Evolutionary conservation across 2,113 vertebrate species (phyloP).

Genomic region (Lates calcarifer): DNA sequence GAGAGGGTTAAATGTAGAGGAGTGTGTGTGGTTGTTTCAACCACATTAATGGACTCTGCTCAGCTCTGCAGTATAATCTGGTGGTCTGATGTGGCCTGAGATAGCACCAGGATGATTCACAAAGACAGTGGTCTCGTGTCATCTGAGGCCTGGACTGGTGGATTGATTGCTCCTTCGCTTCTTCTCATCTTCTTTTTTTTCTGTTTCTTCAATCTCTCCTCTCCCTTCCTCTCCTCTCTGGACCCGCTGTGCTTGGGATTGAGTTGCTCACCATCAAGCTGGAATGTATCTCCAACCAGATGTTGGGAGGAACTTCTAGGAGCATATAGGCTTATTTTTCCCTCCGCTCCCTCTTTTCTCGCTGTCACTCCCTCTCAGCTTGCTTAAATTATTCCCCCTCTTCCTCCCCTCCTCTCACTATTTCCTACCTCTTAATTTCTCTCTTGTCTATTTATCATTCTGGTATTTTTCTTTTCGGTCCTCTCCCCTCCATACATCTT

Average conservation of each 20-base stretch:
- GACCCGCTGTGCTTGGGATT: constrained; percentile 78
- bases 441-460: constrained; percentile 66
- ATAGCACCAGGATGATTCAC: constrained; percentile 53
- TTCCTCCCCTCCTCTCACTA: constrained; percentile 37
- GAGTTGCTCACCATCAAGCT: constrained; percentile 73
- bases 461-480: constrained; percentile 62
- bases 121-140: constrained; percentile 72
- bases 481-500: constrained; percentile 61
- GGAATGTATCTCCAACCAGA: constrained; percentile 80
- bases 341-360: constrained; percentile 12
- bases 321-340: constrained; percentile 44
- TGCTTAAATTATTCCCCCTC: constrained; percentile 44
- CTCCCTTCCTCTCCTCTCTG: constrained; percentile 60
- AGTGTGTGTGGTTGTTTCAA: constrained; percentile 48
- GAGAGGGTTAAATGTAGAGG: constrained; percentile 43
- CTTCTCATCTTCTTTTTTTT: constrained; percentile 45
- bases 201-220: constrained; percentile 8
- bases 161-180: constrained; percentile 51
- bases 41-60: constrained; percentile 43
- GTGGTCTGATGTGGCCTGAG: constrained; percentile 63
- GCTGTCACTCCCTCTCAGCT: constrained; percentile 51
- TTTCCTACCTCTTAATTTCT: constrained; percentile 71
- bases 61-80: constrained; percentile 32
- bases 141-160: constrained; percentile 29
- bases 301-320: constrained; percentile 74